Base-by-base conservation (phyloP, 2,888 invertebrate species). In the Polydrusus pterygomalis region DNA sequence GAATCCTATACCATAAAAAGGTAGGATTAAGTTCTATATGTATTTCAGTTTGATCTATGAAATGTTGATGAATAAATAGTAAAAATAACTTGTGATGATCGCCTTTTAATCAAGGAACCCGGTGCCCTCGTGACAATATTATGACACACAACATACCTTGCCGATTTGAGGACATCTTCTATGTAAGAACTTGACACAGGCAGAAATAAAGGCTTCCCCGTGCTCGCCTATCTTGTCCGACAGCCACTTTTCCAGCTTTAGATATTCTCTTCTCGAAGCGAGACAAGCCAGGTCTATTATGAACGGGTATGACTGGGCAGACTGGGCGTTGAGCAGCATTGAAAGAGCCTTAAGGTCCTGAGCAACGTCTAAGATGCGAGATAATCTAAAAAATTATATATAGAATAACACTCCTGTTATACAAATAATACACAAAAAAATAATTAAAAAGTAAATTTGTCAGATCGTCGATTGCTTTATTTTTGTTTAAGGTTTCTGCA, bases 181-280 rank as follows among this genome's bases (percentile, higher is more conserved):
- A 86, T 96, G 96, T 65, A 97, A 88, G 85, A 96, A 97, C 85
- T 96, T 96, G 2, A 97, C 92, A 88, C 95, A 94, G 0, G 95
- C 95, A 1, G 92, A 91, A 6, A 96, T 93, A 84, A 97, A 97
- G n/a, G 91, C 90, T 86, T 96, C 98, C 17, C 97, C 97, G 87
- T 98, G 97, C 83, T 98, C 98, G 78, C 95, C 90, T 77, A 99
- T 96, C 89, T 99, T 99, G 86, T 99, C 99, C 0, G 96, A 94
- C 11, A 99, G 89, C 99, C 99, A 99, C 87, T 99, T 99, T 87
- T 99, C 99, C 18, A 99, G 89, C 86, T 99, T 99, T 11, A 99
- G 90, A 87, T 98, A 99, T 87, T 99, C 99, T 73, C 99, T 91
- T 67, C 99, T 90, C 0, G 99, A 98, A 0, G 99, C 99, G 78